Evolutionary conservation across 2,113 vertebrate genomes (phyloP), one percentile per base, ranked within the genome.

Genomic region (Reinhardtius hippoglossoides): DNA sequence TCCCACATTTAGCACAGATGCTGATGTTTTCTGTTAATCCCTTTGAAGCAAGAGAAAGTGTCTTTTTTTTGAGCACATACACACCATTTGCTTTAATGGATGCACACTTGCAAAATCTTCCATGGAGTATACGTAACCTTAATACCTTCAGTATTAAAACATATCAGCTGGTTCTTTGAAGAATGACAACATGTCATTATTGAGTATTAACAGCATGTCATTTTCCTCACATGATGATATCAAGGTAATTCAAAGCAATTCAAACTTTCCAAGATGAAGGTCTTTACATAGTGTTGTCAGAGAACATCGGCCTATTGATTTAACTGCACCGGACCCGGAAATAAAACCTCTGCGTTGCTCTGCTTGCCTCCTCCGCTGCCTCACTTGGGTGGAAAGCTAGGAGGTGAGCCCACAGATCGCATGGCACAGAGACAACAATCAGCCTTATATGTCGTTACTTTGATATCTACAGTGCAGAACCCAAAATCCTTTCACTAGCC

Each of bases 11-110:
- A 27, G 67, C 15, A 0, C 20, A 71, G 42, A 79, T 23, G 58
- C 58, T 76, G 60, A 81, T 83, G 67, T 76, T 84, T 80, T 76
- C 71, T 71, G 71, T 71, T 85, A 71, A 83, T 87, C 75, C 18
- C 7, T 76, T 74, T 74, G 71, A 12, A 77, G 72, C 37, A 1
- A 55, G 54, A 58, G 58, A 62, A 54, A 80, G 63, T 60, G 55
- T 74, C 75, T 66, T 74, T 40, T 61, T 66, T 79, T 55, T 57
- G 35, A 79, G 7, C 13, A 60, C 58, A 57, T 23, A 60, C 58
- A 59, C 24, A 35, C 57, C 62, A 52, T 82, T 82, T 66, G 55
- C 60, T 78, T 71, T 84, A 81, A 62, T 81, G 59, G 77, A 81
- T 61, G 70, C 82, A 74, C 57, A 81, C 58, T 81, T 42, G n/a